Percentiles rank a stretch among this genome's conserved stretches.
These are phyloP conservation scores for Thaumatotibia leucotreta DNA, from an alignment of 1,140 invertebrate genomes.

Conservation along the genomic window DNA sequence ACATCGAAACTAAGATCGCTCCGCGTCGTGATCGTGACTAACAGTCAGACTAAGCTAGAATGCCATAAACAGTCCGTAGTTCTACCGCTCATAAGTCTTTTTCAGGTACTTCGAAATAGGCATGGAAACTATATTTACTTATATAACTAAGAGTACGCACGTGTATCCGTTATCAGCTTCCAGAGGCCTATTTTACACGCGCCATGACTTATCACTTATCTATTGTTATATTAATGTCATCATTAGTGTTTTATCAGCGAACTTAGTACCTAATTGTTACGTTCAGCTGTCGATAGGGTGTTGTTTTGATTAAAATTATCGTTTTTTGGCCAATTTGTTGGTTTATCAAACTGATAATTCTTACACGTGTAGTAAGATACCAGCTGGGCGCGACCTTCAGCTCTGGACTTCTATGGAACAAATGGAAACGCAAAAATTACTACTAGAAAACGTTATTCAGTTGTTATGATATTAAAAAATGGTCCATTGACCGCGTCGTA, in stretches of 20 bases:
- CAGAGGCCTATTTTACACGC: conserved; percentile 6
- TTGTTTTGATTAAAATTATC: neutral
- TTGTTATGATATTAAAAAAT: no score
- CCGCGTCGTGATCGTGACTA: neutral
- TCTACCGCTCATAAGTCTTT: neutral
- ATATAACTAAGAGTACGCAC: neutral
- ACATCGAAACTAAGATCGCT: neutral
- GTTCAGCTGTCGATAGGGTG: neutral
- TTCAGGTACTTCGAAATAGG: neutral
- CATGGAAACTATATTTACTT: neutral
- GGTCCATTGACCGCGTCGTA: no score
- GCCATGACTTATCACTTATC: conserved; percentile 1
- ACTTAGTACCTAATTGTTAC: no score
- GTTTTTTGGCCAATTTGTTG: neutral
- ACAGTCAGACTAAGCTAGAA: neutral
- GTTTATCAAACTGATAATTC: neutral
- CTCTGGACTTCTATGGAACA: neutral
- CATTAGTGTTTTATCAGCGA: neutral
- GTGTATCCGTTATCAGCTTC: conserved; percentile 5
- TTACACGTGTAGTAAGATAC: neutral
- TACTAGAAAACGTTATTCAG: no score
- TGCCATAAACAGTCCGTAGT: neutral
- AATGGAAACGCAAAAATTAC: no score
- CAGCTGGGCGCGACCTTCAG: neutral
- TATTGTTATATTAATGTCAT: conserved; percentile 4